Conservation (phyloP, 2,888 invertebrate genomes). For the Drosophila paranaensis region DNA sequence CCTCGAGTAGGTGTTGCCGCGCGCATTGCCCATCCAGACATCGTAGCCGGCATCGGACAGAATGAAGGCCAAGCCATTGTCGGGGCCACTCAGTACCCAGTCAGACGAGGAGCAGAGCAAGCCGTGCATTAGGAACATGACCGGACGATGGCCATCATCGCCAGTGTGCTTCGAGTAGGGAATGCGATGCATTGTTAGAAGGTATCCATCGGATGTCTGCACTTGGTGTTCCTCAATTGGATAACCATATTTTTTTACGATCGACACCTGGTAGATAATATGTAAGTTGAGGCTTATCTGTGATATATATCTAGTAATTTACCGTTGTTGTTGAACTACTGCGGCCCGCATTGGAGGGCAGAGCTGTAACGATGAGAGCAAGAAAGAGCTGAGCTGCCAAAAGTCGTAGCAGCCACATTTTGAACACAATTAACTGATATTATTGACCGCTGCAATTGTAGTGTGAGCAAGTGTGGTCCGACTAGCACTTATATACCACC, state of each 20-base stretch:
- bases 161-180: slow-evolving; percentile 68
- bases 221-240: slow-evolving; percentile 86
- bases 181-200: slow-evolving; percentile 79
- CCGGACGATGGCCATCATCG: slow-evolving; percentile 49
- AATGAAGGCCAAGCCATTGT: slow-evolving; percentile 68
- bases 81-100: slow-evolving; percentile 73
- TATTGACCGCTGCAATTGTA: slow-evolving; percentile 9
- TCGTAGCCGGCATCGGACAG: slow-evolving; percentile 78
- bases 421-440: not conserved
- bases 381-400: slow-evolving; percentile 37
- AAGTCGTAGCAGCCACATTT: slow-evolving; percentile 51
- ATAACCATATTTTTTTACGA: slow-evolving; percentile 66
- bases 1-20: slow-evolving; percentile 78
- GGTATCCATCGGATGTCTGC: slow-evolving; percentile 82
- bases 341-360: slow-evolving; percentile 52
- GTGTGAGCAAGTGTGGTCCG: slow-evolving; percentile 1
- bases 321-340: slow-evolving; percentile 72
- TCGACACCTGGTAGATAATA: slow-evolving; percentile 27
- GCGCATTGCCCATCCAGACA: slow-evolving; percentile 81
- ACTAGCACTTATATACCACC: slow-evolving; percentile 45
- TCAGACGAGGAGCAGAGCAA: slow-evolving; percentile 79
- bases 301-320: slow-evolving; percentile 9
- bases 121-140: slow-evolving; percentile 78
- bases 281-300: not conserved
- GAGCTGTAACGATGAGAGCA: slow-evolving; percentile 33